phyloP scores from a whole-genome alignment of 2,113 vertebrate species.

The Coreoperca whiteheadi region DNA sequence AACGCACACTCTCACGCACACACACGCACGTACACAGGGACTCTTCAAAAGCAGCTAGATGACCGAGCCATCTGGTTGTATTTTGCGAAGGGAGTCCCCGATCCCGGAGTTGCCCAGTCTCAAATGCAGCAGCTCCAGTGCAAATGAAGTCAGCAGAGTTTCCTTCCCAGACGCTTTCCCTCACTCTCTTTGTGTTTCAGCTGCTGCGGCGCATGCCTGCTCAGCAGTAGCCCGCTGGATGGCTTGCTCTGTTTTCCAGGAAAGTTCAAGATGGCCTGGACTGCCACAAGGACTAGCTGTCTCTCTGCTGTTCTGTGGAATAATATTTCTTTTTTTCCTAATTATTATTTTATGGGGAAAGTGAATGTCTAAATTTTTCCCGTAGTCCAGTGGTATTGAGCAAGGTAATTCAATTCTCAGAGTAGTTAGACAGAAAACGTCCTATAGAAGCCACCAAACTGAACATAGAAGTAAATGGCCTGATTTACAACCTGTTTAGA shows the following conservation, averaged over 20 bases:
- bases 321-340: background rate
- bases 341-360: background rate
- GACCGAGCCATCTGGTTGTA: conserved; percentile 65
- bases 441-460: background rate
- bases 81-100: conserved; percentile 69
- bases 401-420: background rate
- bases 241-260: background rate
- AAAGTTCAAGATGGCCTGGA: background rate
- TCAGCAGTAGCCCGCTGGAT: conserved; percentile 10
- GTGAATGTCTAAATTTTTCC: background rate
- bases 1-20: conserved; percentile 8
- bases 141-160: conserved; percentile 45
- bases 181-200: conserved; percentile 30
- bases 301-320: background rate
- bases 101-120: conserved; percentile 32
- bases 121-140: conserved; percentile 16
- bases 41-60: conserved; percentile 47
- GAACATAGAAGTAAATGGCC: background rate
- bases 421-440: background rate
- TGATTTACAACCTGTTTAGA: background rate
- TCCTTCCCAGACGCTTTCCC: conserved; percentile 41
- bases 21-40: conserved; percentile 9
- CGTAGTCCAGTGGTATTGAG: background rate
- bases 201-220: conserved; percentile 25
- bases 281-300: background rate